Evolutionary conservation across 2,113 vertebrate species (phyloP), one percentile per base, ranked within the genome.

Genomic region (Cyprinus carpio): DNA sequence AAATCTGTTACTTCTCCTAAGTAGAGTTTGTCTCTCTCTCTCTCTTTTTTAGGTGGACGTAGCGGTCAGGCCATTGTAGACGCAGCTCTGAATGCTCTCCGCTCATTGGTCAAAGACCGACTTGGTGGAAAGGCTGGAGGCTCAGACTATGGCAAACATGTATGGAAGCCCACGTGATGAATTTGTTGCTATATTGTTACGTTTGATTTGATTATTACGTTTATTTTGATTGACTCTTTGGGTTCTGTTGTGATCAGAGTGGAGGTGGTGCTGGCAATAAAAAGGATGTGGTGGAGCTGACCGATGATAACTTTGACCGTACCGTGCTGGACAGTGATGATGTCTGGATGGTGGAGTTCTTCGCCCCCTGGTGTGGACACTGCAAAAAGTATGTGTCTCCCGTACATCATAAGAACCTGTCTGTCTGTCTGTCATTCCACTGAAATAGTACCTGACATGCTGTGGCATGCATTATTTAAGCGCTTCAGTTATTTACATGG

Each of bases 341-440:
- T 0, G 92, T 97, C 46, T 99, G 98, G 98, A 49, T 99, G 95
- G 98, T 99, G 87, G 98, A 99, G 89, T 99, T 99, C 74, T 99
- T 97, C 34, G 98, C 98, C 37, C 98, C 98, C 0, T 99, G 98
- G 98, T 99, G 98, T 94, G 98, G 98, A 88, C 98, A 99, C 92
- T 99, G 98, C 94, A 99, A 99, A 91, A 99, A 95, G 98, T 99
- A 93, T 95, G 95, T 93, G 5, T 64, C n/a, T 46, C 12, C 0
- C 4, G 12, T 16, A 9, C 71, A 46, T 75, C 71, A 75, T 75
- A 8, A 75, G 71, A 49, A 49, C 31, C 16, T 18, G 31, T 74
- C 37, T 43, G 31, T 74, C 37, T 43, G 20, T 72, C 71, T 74
- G 37, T 74, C 37, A 25, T 49, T 46, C 11, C 12, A 3, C 71